phyloP scores from a whole-genome alignment of 1,140 invertebrate genomes.

The Charaxes varanes region DNA sequence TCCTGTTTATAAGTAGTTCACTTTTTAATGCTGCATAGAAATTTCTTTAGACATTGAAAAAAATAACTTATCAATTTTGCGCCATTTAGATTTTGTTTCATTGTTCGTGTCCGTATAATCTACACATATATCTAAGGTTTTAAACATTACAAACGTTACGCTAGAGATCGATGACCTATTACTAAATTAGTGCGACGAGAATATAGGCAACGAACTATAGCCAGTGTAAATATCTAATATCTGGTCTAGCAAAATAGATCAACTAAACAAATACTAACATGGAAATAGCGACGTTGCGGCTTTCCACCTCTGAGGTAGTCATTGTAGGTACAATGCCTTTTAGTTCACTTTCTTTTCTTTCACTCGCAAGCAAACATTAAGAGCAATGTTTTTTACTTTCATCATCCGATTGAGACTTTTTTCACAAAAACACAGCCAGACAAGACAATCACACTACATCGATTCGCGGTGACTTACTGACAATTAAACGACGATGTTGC shows the following conservation, averaged over 20 bases:
- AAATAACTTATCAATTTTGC: no score
- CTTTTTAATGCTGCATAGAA: no score
- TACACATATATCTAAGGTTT: no score
- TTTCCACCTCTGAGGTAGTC: constrained; percentile 61
- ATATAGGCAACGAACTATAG: constrained; percentile 4
- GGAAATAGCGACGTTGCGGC: constrained; percentile 59
- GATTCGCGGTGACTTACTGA: constrained; percentile 33
- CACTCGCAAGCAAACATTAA: constrained; percentile 40
- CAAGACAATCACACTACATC: constrained; percentile 36
- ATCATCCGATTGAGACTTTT: constrained; percentile 58
- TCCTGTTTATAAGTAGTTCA: no score
- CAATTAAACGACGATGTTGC: constrained; percentile 12
- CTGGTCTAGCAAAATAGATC: constrained; percentile 21
- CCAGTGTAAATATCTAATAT: constrained; percentile 12
- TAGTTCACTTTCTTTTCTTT: constrained; percentile 36
- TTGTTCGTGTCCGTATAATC: no score
- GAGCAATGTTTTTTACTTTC: constrained; percentile 53
- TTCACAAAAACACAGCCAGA: constrained; percentile 51
- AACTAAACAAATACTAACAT: constrained; percentile 53
- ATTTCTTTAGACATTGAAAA: no score
- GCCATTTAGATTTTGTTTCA: no score
- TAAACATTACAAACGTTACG: no score
- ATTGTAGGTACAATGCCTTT: constrained; percentile 37
- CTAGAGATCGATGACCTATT: constrained; percentile 30
- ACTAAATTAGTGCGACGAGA: constrained; percentile 3